Evolutionary conservation across 2,797 vertebrate genomes (phyloP), one percentile per base, ranked within the genome.

Genomic region (Chiloscyllium punctatum): DNA sequence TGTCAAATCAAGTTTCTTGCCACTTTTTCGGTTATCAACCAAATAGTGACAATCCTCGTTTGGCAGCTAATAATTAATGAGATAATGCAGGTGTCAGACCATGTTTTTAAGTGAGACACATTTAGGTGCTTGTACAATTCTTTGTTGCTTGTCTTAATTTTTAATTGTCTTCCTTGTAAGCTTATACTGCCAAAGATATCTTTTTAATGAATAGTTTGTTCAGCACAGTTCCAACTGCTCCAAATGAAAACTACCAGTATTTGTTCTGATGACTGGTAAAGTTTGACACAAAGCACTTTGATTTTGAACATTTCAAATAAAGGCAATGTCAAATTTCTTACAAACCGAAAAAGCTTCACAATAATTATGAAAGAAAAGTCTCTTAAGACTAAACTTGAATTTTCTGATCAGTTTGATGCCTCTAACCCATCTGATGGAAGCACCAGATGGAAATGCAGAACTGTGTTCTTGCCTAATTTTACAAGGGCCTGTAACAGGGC

Each of bases 21-120:
- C 94, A 72, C 27, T 94, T 94, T 30, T 69, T 94, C 23, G 13
- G 0, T 23, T 69, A 33, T 68, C 57, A 6, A 90, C 15, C 27
- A 51, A 30, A 90, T 30, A 33, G 53, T 94, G 69, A 74, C 69
- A 74, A 74, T 94, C 30, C 13, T 53, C 51, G 42, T 94, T 53
- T 72, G 69, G 23, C 90, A 92, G 53, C 94, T 72, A 6, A 94
- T 27, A 94, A 94, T 94, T 74, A 94, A 30, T 48, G 42, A 74
- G 53, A 74, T 72, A 94, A 48, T 74, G 30, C 30, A 72, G 69
- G 33, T 74, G 42, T 74, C 68, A 74, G 4, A 74, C 27, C 33
- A 4, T 69, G 23, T 13, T 27, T 42, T 94, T 71, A n/a, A 27
- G 66, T 71, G 42, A 13, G 25, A 69, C 23, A 18, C 37, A 69